A percentile compares a stretch with the other conserved stretches of the same genome.
Conservation (phyloP, 2,888 invertebrate species). For the Pristionchus arcanus region DNA sequence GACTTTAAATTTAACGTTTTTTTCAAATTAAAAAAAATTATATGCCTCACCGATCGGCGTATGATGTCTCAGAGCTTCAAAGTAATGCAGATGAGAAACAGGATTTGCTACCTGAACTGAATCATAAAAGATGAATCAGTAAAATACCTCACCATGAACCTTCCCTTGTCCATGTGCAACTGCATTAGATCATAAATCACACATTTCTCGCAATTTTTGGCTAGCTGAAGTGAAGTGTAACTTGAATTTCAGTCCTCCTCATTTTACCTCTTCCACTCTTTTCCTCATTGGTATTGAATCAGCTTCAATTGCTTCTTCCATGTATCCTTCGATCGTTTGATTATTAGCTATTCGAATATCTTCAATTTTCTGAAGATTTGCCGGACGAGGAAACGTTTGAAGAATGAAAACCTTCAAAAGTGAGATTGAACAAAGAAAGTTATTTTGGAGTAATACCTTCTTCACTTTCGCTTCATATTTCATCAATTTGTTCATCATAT, state of each 20-base stretch:
- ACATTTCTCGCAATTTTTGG: constrained; percentile 43
- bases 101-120: constrained; percentile 4
- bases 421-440: background rate
- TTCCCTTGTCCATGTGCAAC: constrained; percentile 27
- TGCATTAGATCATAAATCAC: constrained; percentile 37
- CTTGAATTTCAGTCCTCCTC: background rate
- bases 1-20: background rate
- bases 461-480: constrained; percentile 46
- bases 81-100: constrained; percentile 10
- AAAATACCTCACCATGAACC: background rate
- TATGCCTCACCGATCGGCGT: constrained; percentile 9
- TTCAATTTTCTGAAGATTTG: constrained; percentile 32
- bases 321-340: background rate
- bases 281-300: constrained; percentile 40
- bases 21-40: no score
- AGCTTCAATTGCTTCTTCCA: constrained; percentile 35
- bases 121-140: background rate
- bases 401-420: constrained; percentile 26
- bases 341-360: background rate
- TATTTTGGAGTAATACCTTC: background rate
- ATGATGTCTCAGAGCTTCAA: constrained; percentile 45
- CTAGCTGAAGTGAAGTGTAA: background rate
- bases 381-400: constrained; percentile 48
- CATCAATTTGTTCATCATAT: constrained; percentile 28
- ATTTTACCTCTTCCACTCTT: background rate